Conservation (phyloP, 2,888 invertebrate genomes). For the Pseudoips prasinana region DNA sequence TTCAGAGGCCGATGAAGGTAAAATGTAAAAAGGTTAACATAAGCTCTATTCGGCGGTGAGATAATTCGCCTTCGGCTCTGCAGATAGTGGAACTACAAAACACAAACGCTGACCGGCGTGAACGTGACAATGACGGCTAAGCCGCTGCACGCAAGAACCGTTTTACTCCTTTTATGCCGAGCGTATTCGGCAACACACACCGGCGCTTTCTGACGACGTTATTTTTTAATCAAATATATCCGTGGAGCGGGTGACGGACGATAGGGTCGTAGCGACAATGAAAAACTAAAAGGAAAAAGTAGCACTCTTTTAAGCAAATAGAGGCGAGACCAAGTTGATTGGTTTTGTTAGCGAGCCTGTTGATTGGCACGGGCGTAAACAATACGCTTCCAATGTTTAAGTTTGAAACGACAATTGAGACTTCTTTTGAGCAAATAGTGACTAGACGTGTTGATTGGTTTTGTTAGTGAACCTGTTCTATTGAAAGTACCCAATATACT, state of each 20-base stretch:
- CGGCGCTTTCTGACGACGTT: conserved; percentile 80
- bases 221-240: conserved; percentile 84
- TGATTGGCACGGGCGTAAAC: conserved; percentile 80
- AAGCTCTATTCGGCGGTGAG: conserved; percentile 31
- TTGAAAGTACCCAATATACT: conserved; percentile 27
- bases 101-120: conserved; percentile 53
- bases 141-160: conserved; percentile 57
- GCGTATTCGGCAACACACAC: conserved; percentile 53
- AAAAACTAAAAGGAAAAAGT: conserved; percentile 78
- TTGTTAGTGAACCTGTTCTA: conserved; percentile 46
- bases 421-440: conserved; percentile 60
- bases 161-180: conserved; percentile 72
- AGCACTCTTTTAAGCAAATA: conserved; percentile 79
- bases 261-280: conserved; percentile 77
- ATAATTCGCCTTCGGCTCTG: conserved; percentile 48
- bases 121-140: conserved; percentile 79
- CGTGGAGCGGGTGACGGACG: conserved; percentile 77
- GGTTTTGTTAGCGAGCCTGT: conserved; percentile 81
- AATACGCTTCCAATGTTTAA: conserved; percentile 75
- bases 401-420: conserved; percentile 74
- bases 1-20: conserved; percentile 29
- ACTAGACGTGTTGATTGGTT: conserved; percentile 53
- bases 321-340: conserved; percentile 82
- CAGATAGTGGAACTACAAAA: conserved; percentile 73
- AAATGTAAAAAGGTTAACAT: conserved; percentile 22